A percentile compares a stretch with the other conserved stretches of the same genome.
Evolutionary conservation across 2,113 vertebrate genomes (phyloP).

Genomic region (Sus scrofa): DNA sequence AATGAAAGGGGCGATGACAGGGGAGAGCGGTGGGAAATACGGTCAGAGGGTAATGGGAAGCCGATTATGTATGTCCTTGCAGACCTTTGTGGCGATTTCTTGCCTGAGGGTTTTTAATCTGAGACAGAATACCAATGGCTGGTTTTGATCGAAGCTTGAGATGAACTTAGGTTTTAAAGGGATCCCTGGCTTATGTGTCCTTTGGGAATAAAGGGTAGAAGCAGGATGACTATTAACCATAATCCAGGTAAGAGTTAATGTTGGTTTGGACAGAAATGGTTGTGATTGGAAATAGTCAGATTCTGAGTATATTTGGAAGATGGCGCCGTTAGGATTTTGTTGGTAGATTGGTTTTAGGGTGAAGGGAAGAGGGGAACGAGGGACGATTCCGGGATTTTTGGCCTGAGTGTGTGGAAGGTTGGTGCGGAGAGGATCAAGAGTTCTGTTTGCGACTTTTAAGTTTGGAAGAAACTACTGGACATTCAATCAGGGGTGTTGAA

Average conservation of each 20-base stretch:
- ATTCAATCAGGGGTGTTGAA: background rate
- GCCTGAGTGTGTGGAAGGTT: background rate
- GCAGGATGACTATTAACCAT: background rate
- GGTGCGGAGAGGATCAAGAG: background rate
- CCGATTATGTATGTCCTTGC: background rate
- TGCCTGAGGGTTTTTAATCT: background rate
- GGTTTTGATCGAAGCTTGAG: background rate
- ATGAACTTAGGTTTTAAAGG: background rate
- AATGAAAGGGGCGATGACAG: too few relatives aligned
- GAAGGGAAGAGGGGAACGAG: background rate
- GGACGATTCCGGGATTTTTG: background rate
- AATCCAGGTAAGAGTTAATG: background rate
- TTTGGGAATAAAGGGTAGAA: conserved; percentile 7
- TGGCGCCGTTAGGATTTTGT: background rate
- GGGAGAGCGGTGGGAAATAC: background rate
- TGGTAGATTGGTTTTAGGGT: background rate
- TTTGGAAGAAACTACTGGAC: background rate
- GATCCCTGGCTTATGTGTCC: background rate
- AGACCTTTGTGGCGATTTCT: background rate
- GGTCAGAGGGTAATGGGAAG: background rate
- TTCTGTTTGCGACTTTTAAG: conserved; percentile 19
- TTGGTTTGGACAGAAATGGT: background rate
- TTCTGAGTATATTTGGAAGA: conserved; percentile 22
- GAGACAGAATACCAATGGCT: background rate
- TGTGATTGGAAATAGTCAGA: background rate